Conservation (phyloP, 2,797 vertebrate species). For the Sciaenops ocellatus region DNA sequence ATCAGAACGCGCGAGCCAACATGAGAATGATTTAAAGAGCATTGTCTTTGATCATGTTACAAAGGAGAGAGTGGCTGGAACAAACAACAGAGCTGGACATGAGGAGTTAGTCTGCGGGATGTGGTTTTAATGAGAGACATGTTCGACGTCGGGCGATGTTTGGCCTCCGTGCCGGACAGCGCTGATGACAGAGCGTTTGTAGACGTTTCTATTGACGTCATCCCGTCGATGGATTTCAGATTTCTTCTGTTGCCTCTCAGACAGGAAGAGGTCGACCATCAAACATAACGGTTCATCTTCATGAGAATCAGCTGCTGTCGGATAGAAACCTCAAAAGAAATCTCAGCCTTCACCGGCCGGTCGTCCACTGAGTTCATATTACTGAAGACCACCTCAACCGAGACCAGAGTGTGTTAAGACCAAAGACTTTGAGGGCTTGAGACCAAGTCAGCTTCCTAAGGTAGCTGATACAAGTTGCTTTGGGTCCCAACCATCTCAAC, state of each 20-base stretch:
- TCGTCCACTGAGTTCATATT: no score
- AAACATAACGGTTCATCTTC: not conserved
- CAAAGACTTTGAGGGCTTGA: no score
- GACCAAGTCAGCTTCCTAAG: no score
- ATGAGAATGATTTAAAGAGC: conserved; percentile 25
- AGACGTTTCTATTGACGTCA: not conserved
- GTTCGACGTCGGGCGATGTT: conserved; percentile 21
- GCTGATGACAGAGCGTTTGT: not conserved
- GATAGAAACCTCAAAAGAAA: no score
- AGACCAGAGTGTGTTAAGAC: no score
- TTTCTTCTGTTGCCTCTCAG: conserved; percentile 3
- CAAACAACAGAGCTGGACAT: conserved; percentile 44
- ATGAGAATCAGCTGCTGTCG: conserved; percentile 7
- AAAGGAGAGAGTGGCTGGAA: conserved; percentile 28
- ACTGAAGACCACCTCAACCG: no score
- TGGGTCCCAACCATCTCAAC: no score
- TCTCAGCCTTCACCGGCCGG: not conserved
- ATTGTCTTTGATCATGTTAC: conserved; percentile 57
- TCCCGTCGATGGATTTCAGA: not conserved
- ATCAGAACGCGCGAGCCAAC: conserved; percentile 29
- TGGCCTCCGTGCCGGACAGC: not conserved
- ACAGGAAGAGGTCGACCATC: not conserved
- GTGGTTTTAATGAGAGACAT: conserved; percentile 57
- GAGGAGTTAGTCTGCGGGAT: conserved; percentile 23
- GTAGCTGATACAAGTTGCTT: no score